Evolutionary conservation across 2,888 invertebrate species (phyloP).

Genomic region (Eumerus sabulonum): DNA sequence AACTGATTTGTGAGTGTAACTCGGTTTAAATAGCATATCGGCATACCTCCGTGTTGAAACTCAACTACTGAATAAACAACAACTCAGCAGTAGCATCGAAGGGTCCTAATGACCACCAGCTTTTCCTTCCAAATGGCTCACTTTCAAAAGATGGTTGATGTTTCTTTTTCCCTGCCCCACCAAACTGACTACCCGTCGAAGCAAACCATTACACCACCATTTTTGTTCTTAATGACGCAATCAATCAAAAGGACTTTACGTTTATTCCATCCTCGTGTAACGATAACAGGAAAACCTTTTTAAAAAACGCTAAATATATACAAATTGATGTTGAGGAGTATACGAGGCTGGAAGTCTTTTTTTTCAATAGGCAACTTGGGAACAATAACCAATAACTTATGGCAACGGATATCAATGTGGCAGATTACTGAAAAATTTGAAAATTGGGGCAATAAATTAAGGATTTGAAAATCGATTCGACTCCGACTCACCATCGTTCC

Average conservation of each 20-base stretch:
- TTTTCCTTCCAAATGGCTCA: too few species aligned
- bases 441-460: not conserved
- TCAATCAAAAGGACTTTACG: constrained; percentile 28
- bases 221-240: constrained; percentile 31
- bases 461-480: not conserved
- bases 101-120: too few species aligned
- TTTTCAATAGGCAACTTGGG: constrained; percentile 11
- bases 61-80: too few species aligned
- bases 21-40: too few species aligned
- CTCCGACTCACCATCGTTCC: not conserved
- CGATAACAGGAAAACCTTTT: constrained; percentile 10
- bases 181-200: too few species aligned
- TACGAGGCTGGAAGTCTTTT: not conserved
- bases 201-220: constrained; percentile 13
- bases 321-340: not conserved
- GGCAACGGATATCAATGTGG: not conserved
- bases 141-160: too few species aligned
- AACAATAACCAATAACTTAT: constrained; percentile 43
- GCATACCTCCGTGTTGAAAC: too few species aligned
- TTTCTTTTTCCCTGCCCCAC: not conserved
- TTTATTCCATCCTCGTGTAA: not conserved
- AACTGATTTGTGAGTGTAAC: too few species aligned
- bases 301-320: constrained; percentile 30
- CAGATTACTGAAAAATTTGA: not conserved
- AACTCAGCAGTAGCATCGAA: too few species aligned